These are phyloP conservation scores for Hydrozoanthus tunicans DNA, from an alignment of 64 coral and sea anemone genomes.

Conservation along the genomic window DNA sequence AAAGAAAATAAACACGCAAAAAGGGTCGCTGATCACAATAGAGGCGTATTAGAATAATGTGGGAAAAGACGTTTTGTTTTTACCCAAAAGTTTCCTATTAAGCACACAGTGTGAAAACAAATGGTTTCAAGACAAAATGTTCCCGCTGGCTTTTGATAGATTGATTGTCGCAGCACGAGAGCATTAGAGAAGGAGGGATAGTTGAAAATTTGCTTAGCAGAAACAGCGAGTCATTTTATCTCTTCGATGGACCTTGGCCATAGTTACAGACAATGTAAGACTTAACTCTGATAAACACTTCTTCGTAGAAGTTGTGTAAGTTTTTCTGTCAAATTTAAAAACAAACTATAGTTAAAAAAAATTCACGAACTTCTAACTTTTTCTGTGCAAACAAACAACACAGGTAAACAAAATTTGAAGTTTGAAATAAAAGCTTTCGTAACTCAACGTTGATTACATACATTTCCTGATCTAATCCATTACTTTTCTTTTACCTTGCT, in stretches of 20 bases:
- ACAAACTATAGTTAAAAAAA: neutral
- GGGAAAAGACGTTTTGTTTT: slow-evolving; percentile 47
- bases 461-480: slow-evolving; percentile 27
- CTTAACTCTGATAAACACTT: slow-evolving; percentile 41
- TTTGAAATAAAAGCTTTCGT: too few species aligned
- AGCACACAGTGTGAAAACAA: slow-evolving; percentile 48
- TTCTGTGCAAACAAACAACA: too few species aligned
- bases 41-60: slow-evolving; percentile 52
- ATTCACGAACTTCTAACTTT: neutral
- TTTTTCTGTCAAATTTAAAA: neutral
- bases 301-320: neutral
- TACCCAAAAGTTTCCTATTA: slow-evolving; percentile 28
- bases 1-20: neutral
- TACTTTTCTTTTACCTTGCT: slow-evolving; percentile 66
- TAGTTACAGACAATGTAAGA: slow-evolving; percentile 1
- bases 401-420: neutral
- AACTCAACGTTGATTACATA: neutral
- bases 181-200: slow-evolving; percentile 18
- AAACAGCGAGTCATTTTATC: slow-evolving; percentile 44
- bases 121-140: slow-evolving; percentile 6
- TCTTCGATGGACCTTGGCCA: slow-evolving; percentile 39
- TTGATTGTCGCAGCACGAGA: slow-evolving; percentile 48
- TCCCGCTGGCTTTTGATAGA: slow-evolving; percentile 27
- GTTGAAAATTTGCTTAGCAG: slow-evolving; percentile 27
- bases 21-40: neutral